These are phyloP conservation scores for Pimpla rufipes DNA, from an alignment of 2,888 invertebrate species.

Conservation along the genomic window DNA sequence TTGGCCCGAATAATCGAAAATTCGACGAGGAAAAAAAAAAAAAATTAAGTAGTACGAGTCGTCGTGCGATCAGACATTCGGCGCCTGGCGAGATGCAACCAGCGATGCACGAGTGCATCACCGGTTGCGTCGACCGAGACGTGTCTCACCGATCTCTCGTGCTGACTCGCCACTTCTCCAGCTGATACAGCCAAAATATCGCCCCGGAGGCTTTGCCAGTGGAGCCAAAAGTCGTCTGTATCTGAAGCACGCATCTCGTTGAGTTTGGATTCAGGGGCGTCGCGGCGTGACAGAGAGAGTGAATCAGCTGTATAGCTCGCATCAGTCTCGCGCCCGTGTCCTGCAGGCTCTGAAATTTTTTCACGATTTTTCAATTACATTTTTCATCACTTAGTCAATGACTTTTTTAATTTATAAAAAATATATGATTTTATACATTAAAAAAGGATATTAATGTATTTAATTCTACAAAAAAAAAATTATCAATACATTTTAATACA, in stretches of 20 bases:
- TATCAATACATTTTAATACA: too few relatives aligned
- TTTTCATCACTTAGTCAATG: too few relatives aligned
- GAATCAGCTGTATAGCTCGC: conserved; percentile 90
- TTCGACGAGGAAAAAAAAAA: too few relatives aligned
- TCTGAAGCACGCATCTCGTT: conserved; percentile 92
- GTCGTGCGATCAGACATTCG: conserved; percentile 22
- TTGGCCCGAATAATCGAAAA: too few relatives aligned
- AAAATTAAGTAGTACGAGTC: conserved; percentile 45
- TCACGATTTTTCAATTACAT: background rate
- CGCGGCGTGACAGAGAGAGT: conserved; percentile 93
- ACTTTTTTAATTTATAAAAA: too few relatives aligned
- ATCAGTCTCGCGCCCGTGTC: conserved; percentile 89
- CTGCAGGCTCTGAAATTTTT: conserved; percentile 79
- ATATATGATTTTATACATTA: background rate
- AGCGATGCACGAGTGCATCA: background rate
- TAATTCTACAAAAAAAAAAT: too few relatives aligned
- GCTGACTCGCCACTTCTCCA: conserved; percentile 96
- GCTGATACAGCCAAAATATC: conserved; percentile 93
- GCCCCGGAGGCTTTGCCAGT: conserved; percentile 96
- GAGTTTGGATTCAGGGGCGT: conserved; percentile 95
- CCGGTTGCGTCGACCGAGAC: background rate
- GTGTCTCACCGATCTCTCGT: conserved; percentile 90
- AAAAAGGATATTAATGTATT: too few relatives aligned
- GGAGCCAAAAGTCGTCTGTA: conserved; percentile 93
- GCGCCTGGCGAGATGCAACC: conserved; percentile 31